Percentiles rank a stretch among this genome's conserved stretches.
phyloP scores from a whole-genome alignment of 2,113 vertebrate genomes.

The Hypomesus transpacificus region DNA sequence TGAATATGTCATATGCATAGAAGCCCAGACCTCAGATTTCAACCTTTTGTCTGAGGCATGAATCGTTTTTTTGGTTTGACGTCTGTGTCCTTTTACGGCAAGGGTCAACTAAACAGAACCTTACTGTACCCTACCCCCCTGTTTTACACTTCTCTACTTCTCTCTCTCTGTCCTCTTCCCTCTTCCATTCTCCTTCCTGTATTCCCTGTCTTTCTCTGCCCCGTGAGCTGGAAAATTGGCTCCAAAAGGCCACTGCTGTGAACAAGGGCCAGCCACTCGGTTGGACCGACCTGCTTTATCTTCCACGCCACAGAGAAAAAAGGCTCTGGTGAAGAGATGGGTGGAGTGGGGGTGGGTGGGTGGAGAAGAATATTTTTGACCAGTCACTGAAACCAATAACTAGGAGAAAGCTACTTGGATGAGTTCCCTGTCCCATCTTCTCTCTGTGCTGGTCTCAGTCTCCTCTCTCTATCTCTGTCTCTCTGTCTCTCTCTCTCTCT shows the following conservation, averaged over 20 bases:
- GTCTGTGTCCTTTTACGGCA: too few relatives aligned
- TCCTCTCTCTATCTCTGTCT: conserved; percentile 20
- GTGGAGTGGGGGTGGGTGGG: conserved; percentile 34
- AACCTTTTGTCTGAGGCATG: too few relatives aligned
- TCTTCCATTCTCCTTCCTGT: conserved; percentile 51
- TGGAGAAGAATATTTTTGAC: conserved; percentile 77
- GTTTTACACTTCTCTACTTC: conserved; percentile 44
- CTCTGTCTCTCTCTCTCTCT: conserved; percentile 15
- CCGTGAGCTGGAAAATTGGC: conserved; percentile 80
- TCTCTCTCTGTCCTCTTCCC: conserved; percentile 54
- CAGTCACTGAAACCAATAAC: conserved; percentile 81
- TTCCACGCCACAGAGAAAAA: conserved; percentile 66
- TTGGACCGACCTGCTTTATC: conserved; percentile 76
- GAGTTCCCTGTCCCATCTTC: conserved; percentile 48
- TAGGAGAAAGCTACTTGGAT: conserved; percentile 72
- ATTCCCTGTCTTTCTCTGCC: conserved; percentile 72
- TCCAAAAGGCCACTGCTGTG: conserved; percentile 79
- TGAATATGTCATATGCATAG: too few relatives aligned
- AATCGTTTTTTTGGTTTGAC: too few relatives aligned
- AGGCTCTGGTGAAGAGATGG: conserved; percentile 59
- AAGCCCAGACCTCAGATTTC: too few relatives aligned
- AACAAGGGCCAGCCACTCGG: conserved; percentile 78
- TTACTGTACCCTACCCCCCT: background rate
- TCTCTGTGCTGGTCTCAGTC: conserved; percentile 19
- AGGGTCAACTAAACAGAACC: background rate